phyloP scores from a whole-genome alignment of 2,113 vertebrate genomes.

The Urocitellus parryii region DNA sequence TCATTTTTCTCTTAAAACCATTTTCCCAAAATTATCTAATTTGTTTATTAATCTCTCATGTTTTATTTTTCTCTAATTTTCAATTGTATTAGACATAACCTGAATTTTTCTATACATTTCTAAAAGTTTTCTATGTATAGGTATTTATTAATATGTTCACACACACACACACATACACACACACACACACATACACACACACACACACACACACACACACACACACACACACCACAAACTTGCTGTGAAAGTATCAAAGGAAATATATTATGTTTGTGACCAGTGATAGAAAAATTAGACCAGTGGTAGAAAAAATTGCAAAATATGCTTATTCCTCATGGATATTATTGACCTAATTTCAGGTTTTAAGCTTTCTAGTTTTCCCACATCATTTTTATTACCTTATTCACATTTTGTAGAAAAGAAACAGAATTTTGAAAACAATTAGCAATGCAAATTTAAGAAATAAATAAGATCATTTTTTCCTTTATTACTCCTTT shows the following conservation, averaged over 20 bases:
- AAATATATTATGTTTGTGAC: not conserved
- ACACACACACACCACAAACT: not conserved
- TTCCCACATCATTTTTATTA: not conserved
- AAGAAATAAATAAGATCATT: not conserved
- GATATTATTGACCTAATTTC: not conserved
- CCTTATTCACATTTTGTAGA: not conserved
- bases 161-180: not conserved
- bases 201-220: not conserved
- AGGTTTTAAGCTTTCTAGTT: not conserved
- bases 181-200: not conserved
- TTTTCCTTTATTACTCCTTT: not conserved
- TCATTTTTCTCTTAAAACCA: slow-evolving; percentile 22
- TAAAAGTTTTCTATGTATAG: not conserved
- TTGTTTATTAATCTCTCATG: not conserved
- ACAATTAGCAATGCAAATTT: not conserved
- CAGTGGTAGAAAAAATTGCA: not conserved
- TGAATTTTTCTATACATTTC: not conserved
- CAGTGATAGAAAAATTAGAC: not conserved
- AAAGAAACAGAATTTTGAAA: slow-evolving; percentile 22
- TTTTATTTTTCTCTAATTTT: not conserved
- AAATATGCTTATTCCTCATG: not conserved
- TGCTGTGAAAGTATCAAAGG: not conserved
- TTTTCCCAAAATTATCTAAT: not conserved
- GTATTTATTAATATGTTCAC: not conserved
- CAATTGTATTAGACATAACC: not conserved